Conservation (phyloP, 1,140 invertebrate species). For the Pomacea maculata region DNA sequence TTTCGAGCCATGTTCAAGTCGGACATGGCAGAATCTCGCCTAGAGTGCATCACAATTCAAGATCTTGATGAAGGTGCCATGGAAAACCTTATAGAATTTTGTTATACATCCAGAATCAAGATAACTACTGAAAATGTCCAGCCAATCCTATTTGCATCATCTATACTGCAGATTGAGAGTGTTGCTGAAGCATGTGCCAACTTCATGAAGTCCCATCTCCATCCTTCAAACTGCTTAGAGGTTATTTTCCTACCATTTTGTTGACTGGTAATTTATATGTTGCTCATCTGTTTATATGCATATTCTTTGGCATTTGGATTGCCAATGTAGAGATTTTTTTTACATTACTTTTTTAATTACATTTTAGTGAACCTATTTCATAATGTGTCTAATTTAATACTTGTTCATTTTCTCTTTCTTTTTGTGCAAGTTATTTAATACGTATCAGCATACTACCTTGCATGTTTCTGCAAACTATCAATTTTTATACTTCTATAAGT, state of each 20-base stretch:
- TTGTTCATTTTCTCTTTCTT: too few relatives aligned
- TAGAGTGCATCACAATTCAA: conserved; percentile 53
- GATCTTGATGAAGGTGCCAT: conserved; percentile 63
- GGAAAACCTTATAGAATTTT: conserved; percentile 59
- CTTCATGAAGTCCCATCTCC: conserved; percentile 63
- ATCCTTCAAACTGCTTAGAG: conserved; percentile 63
- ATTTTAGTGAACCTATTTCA: too few relatives aligned
- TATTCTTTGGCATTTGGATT: too few relatives aligned
- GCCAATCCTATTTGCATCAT: conserved; percentile 59
- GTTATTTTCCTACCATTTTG: conserved; percentile 25
- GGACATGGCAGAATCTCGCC: conserved; percentile 58
- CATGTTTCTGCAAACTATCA: too few relatives aligned
- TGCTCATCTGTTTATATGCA: too few relatives aligned
- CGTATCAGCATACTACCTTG: too few relatives aligned
- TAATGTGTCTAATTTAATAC: too few relatives aligned
- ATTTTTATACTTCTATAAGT: too few relatives aligned
- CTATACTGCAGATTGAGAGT: conserved; percentile 62
- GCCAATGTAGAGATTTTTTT: too few relatives aligned
- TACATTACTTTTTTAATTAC: too few relatives aligned
- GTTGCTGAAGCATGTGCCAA: conserved; percentile 61
- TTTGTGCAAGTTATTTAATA: too few relatives aligned
- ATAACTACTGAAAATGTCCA: conserved; percentile 63
- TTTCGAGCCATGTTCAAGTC: conserved; percentile 63
- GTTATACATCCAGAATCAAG: conserved; percentile 59
- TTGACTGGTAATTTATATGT: too few relatives aligned